A percentile compares a stretch with the other conserved stretches of the same genome.
These are phyloP conservation scores for Trachelipus rathkii DNA, from an alignment of 1,140 invertebrate genomes.

Conservation along the genomic window DNA sequence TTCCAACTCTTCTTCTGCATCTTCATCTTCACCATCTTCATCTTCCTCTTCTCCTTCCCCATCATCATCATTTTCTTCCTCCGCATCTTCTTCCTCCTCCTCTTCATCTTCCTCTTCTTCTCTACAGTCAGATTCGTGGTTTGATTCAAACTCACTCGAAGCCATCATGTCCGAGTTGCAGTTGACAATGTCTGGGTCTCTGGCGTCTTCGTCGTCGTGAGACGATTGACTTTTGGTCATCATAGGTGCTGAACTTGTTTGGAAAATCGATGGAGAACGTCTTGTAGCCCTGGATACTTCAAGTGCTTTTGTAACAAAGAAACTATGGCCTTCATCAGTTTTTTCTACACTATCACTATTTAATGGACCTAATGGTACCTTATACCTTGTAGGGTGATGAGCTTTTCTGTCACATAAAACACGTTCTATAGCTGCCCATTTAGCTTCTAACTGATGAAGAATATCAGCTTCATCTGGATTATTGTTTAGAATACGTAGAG, in stretches of 20 bases:
- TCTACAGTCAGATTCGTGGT: conserved; percentile 39
- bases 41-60: neutral
- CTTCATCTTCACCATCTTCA: neutral
- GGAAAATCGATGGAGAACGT: neutral
- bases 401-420: conserved; percentile 34
- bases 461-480: conserved; percentile 41
- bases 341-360: conserved; percentile 27
- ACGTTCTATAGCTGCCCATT: conserved; percentile 36
- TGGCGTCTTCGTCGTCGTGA: neutral
- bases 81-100: neutral
- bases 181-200: conserved; percentile 21
- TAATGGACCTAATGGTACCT: conserved; percentile 28
- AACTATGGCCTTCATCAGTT: conserved; percentile 26
- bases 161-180: conserved; percentile 42
- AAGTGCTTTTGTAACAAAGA: conserved; percentile 31
- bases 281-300: neutral
- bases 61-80: neutral
- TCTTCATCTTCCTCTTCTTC: conserved; percentile 37
- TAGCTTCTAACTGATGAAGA: conserved; percentile 34
- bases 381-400: conserved; percentile 31
- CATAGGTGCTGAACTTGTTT: neutral
- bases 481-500: conserved; percentile 33
- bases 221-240: conserved; percentile 4
- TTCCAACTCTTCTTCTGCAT: neutral
- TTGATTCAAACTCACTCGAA: conserved; percentile 44